phyloP scores from a whole-genome alignment of 1,140 invertebrate genomes.

The Lutraria rhynchaena region DNA sequence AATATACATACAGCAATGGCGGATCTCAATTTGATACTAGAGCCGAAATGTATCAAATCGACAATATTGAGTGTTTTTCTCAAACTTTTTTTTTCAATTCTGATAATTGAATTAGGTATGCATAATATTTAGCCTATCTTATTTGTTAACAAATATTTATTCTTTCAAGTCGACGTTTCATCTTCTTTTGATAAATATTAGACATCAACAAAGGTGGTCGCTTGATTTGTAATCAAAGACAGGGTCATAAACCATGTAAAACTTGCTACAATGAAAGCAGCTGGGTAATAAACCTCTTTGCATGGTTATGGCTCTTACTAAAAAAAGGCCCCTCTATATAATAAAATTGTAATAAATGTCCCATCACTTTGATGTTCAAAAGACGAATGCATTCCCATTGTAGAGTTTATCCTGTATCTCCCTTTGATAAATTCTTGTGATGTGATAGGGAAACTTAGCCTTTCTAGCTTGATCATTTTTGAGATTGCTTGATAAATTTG shows the following conservation, averaged over 20 bases:
- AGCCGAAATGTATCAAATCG: conserved; percentile 26
- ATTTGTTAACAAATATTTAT: no score
- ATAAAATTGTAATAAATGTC: conserved; percentile 50
- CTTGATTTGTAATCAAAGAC: conserved; percentile 23
- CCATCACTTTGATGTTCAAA: conserved; percentile 41
- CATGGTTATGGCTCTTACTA: conserved; percentile 20
- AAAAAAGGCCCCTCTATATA: conserved; percentile 31
- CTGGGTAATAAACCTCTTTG: conserved; percentile 32
- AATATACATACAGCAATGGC: conserved; percentile 51
- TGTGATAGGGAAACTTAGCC: conserved; percentile 30
- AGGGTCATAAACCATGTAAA: conserved; percentile 56
- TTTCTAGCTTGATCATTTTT: conserved; percentile 10
- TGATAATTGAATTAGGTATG: no score
- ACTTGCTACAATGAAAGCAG: conserved; percentile 28
- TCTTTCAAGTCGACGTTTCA: no score
- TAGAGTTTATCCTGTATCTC: conserved; percentile 12
- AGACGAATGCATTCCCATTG: conserved; percentile 25
- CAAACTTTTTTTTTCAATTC: no score
- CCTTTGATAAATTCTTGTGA: conserved; percentile 43
- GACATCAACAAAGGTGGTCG: conserved; percentile 29
- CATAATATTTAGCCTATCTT: no score
- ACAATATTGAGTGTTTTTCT: no score
- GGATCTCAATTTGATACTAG: conserved; percentile 29
- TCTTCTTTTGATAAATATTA: conserved; percentile 27
- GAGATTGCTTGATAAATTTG: background rate